Evolutionary conservation across 2,888 invertebrate species (phyloP), one percentile per base, ranked within the genome.

Genomic region (Plebejus melissa): DNA sequence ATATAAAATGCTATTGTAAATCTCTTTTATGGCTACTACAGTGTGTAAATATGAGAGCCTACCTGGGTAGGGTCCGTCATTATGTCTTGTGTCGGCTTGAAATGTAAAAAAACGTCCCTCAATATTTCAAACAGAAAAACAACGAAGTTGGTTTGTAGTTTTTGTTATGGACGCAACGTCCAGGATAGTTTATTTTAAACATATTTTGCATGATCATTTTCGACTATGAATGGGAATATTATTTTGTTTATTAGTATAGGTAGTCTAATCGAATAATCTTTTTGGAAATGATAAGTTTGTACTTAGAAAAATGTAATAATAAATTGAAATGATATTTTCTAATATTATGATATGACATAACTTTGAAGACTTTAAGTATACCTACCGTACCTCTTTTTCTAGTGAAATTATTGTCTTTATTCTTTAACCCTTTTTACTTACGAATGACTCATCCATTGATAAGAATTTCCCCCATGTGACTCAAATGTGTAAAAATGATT

Each of bases 31-130:
- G 86, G 89, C 89, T 88, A 86, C 90, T 84, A 88, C 83, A 83
- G 84, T 83, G 87, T 89, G 89, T 93, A 89, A 92, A 92, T 93
- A 93, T 90, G 87, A 89, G 87, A 87, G 83, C 88, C 90, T 93
- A 93, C 93, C 93, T 93, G 93, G 86, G 88, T 88, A 88, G 87
- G 92, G 91, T 86, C 89, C 88, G 85, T 92, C 90, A 91, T 92
- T 91, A 93, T 88, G 85, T 84, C 81, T 83, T 81, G 83, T 91
- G 93, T 91, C 91, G 92, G 92, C 90, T 57, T 46, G 22, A 82
- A 86, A 84, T 86, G 88, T 13, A 65, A 32, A 82, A 89, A 90
- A 82, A 82, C 81, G 82, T 87, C 86, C 87, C 84, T 86, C 84
- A 83, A 87, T 87, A 86, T 84, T 85, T 83, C 81, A 83, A 83